Conservation (phyloP, 2,797 vertebrate species). For the Pristis pectinata region DNA sequence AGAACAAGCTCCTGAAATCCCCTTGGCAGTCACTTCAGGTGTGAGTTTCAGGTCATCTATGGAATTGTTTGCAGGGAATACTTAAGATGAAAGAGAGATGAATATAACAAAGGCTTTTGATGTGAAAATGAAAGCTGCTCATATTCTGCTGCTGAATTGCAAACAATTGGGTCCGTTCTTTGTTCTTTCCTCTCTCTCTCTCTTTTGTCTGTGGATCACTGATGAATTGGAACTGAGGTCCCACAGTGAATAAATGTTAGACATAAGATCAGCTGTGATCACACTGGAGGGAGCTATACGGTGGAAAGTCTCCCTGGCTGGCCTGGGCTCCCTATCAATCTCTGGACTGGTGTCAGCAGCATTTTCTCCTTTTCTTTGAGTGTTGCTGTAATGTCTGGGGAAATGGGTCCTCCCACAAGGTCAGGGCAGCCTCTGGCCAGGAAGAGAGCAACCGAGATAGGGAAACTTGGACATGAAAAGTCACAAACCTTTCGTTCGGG, state of each 20-base stretch:
- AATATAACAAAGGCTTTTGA: neutral
- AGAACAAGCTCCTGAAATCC: neutral
- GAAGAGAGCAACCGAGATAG: neutral
- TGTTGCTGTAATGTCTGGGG: neutral
- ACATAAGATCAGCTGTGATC: too few relatives aligned
- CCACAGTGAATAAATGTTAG: neutral
- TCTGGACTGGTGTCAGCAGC: neutral
- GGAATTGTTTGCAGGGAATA: neutral
- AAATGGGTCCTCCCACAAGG: neutral
- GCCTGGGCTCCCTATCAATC: too few relatives aligned
- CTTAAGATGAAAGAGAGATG: neutral
- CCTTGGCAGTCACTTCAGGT: too few relatives aligned
- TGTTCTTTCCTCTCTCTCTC: neutral
- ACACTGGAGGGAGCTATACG: too few relatives aligned
- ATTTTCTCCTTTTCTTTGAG: too few relatives aligned
- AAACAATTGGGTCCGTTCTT: neutral
- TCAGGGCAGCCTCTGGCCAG: neutral
- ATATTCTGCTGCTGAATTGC: neutral
- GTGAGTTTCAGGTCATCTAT: constrained; percentile 1
- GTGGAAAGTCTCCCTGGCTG: too few relatives aligned
- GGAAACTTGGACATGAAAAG: neutral
- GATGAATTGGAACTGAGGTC: neutral
- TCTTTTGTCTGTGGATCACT: neutral
- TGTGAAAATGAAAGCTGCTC: constrained; percentile 24
- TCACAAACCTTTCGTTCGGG: too few relatives aligned